Evolutionary conservation across 2,888 invertebrate genomes (phyloP).

Genomic region (Vesta saturnalis): DNA sequence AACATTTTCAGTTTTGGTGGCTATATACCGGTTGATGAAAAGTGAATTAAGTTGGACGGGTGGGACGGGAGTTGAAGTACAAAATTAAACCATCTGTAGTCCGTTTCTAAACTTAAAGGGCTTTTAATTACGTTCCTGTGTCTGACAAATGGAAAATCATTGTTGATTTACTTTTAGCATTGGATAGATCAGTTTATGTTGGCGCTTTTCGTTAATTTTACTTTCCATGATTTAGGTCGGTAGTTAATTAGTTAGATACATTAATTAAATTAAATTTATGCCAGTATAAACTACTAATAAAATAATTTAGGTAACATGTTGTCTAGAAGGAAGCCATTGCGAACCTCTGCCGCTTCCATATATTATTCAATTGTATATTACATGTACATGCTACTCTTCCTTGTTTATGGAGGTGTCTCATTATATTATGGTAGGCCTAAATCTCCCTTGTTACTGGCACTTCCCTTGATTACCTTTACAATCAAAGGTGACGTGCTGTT

Average conservation of each 20-base stretch:
- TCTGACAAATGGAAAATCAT: slow-evolving; percentile 72
- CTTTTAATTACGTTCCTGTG: slow-evolving; percentile 71
- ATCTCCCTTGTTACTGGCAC: slow-evolving; percentile 44
- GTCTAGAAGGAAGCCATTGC: slow-evolving; percentile 38
- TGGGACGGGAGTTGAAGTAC: slow-evolving; percentile 16
- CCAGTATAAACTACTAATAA: slow-evolving; percentile 40
- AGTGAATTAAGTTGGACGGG: background rate
- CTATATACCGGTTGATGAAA: background rate
- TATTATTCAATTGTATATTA: slow-evolving; percentile 47
- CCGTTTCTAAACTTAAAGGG: slow-evolving; percentile 46
- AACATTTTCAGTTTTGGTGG: slow-evolving; percentile 38
- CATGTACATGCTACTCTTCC: slow-evolving; percentile 37
- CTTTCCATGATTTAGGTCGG: slow-evolving; percentile 36
- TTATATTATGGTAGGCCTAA: slow-evolving; percentile 40
- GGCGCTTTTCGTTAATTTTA: slow-evolving; percentile 28
- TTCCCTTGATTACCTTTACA: slow-evolving; percentile 41
- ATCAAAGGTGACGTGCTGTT: slow-evolving; percentile 23
- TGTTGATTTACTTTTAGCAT: slow-evolving; percentile 66
- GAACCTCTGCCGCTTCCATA: slow-evolving; percentile 41
- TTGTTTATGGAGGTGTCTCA: slow-evolving; percentile 46
- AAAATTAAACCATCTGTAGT: slow-evolving; percentile 27
- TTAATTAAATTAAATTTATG: slow-evolving; percentile 46
- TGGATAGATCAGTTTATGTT: slow-evolving; percentile 33
- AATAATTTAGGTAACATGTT: slow-evolving; percentile 42
- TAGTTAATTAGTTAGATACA: slow-evolving; percentile 42